Base-by-base conservation (phyloP, 2,113 vertebrate species). In the Hippocampus mohnikei region DNA sequence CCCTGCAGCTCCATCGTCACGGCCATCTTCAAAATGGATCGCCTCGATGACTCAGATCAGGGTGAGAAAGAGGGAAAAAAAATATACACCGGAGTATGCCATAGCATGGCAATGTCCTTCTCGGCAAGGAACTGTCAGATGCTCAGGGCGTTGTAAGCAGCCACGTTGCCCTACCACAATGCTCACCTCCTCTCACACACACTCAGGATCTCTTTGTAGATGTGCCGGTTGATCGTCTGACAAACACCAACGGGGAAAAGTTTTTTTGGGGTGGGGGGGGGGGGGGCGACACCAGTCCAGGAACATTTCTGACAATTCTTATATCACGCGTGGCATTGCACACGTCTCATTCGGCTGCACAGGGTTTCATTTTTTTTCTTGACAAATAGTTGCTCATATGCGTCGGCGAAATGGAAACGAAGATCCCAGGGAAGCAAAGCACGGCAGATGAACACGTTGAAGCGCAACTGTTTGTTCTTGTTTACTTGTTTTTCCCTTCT, bases 401-500 rank as follows among this genome's bases (percentile, higher is more conserved):
- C 18, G 52, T 53, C 21, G 20, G 8, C 11, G 12, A 58, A 27
- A n/a, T 8, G 20, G 33, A 37, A 37, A 53, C 5, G 1, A n/a
- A 7, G 46, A 48, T 21, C 16, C 5, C 48, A 21, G 18, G 48
- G 18, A 59, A 72, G 68, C 23, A 69, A 77, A 84, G 71, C 69
- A 78, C 67, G 81, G 69, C 42, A 44, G 42, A 44, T 44, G 42
- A 44, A 52, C 48, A 21, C 8, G 20, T 53, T 8, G 4, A 53
- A 53, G 50, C n/a, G 52, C 52, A 55, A 55, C 52, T 55, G 10
- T 53, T 73, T 73, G 83, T 29, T 80, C 69, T 82, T 69, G 46
- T 77, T 83, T 79, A 71, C 48, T 66, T 41, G 13, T 77, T 37
- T 37, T 3, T 33, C 3, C 3, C 29, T 60, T 29, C 27, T 27